Percentiles rank a stretch among this genome's conserved stretches.
Conservation (phyloP, 2,797 vertebrate genomes). For the Acrossocheilus fasciatus region DNA sequence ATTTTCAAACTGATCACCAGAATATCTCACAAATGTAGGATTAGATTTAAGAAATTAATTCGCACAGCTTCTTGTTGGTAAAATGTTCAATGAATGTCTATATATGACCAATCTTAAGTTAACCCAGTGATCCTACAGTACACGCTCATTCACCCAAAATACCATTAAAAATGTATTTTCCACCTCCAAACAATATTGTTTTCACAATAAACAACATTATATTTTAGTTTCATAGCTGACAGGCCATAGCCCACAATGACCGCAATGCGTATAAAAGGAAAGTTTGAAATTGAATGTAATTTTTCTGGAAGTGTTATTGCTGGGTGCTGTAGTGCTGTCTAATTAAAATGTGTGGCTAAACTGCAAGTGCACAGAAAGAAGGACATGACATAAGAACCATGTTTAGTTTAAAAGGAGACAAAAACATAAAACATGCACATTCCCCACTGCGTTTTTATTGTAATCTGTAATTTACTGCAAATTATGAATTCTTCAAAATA, state of each 20-base stretch:
- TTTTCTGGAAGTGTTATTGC: slow-evolving; percentile 49
- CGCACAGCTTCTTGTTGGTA: neutral
- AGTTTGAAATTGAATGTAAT: slow-evolving; percentile 23
- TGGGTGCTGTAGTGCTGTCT: slow-evolving; percentile 35
- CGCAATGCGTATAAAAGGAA: slow-evolving; percentile 29
- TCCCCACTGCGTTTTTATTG: neutral
- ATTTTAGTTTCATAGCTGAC: slow-evolving; percentile 36
- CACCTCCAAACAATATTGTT: slow-evolving; percentile 7
- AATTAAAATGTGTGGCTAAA: slow-evolving; percentile 36
- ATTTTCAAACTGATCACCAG: neutral
- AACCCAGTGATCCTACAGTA: neutral
- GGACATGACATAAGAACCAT: slow-evolving; percentile 8
- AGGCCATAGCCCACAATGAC: slow-evolving; percentile 14
- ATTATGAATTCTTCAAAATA: neutral
- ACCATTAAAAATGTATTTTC: neutral
- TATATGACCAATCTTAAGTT: neutral
- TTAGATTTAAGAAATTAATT: neutral
- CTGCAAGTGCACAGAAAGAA: neutral
- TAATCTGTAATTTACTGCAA: slow-evolving; percentile 7
- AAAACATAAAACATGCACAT: neutral
- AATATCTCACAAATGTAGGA: neutral
- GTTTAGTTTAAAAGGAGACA: neutral
- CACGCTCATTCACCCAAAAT: neutral
- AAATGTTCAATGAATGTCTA: neutral
- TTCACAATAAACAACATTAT: slow-evolving; percentile 15